phyloP scores from a whole-genome alignment of 2,113 vertebrate species.

The Mirounga angustirostris region DNA sequence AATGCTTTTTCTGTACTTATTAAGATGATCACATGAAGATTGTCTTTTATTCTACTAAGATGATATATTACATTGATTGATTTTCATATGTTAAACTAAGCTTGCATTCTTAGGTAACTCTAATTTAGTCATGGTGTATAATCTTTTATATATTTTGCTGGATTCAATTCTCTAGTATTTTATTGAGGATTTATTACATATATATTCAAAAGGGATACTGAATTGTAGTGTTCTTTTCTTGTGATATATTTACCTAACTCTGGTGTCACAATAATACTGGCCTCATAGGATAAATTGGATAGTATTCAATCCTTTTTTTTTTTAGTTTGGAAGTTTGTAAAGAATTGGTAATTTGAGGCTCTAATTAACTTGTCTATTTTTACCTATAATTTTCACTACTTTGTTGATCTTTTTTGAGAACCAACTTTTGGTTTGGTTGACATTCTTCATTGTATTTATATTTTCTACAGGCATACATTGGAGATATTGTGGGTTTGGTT shows the following conservation, averaged over 20 bases:
- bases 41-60: background rate
- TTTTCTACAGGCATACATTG: background rate
- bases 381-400: background rate
- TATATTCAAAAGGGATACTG: background rate
- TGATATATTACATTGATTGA: background rate
- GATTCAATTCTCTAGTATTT: background rate
- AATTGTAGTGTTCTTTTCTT: background rate
- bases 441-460: background rate
- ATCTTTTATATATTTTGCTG: background rate
- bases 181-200: background rate
- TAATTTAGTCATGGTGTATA: background rate
- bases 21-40: background rate
- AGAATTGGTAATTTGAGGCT: background rate
- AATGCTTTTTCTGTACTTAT: background rate
- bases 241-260: background rate
- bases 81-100: background rate
- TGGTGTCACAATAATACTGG: background rate
- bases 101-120: background rate
- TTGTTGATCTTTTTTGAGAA: background rate
- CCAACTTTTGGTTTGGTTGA: background rate
- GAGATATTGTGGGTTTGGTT: background rate
- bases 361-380: background rate
- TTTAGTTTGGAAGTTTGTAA: background rate
- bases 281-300: background rate
- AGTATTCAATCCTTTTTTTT: background rate